A percentile compares a stretch with the other conserved stretches of the same genome.
Evolutionary conservation across 2,888 invertebrate species (phyloP).

Genomic region (Agrenia bidenticulata): DNA sequence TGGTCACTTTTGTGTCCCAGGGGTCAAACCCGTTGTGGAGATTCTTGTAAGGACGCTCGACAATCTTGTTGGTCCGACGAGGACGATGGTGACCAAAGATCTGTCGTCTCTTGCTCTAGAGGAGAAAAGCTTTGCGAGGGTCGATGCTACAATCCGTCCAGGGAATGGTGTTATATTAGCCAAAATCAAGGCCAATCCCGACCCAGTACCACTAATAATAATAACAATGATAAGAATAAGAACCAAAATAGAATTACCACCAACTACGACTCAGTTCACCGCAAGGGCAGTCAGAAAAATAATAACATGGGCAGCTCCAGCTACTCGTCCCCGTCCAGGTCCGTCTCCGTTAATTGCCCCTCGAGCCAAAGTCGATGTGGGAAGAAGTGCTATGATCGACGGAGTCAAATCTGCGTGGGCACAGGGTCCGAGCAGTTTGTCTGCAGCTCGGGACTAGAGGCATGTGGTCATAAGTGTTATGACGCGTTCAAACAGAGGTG

Average conservation of each 20-base stretch:
- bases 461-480: not conserved
- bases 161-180: not conserved
- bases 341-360: not conserved
- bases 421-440: not conserved
- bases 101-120: not conserved
- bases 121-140: constrained; percentile 9
- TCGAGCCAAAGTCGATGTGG: not conserved
- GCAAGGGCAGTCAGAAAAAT: not conserved
- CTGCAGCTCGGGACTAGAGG: not conserved
- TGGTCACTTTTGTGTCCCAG: not conserved
- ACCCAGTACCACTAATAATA: not conserved
- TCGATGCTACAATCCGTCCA: constrained; percentile 11
- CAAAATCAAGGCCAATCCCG: not conserved
- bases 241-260: too few species aligned
- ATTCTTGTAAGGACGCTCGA: not conserved
- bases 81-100: not conserved
- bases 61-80: not conserved
- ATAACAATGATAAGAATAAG: not conserved
- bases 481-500: not conserved
- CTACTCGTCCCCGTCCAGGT: not conserved
- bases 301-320: not conserved
- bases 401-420: not conserved
- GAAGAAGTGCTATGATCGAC: not conserved
- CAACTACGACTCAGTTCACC: not conserved
- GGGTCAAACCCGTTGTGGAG: not conserved